These are phyloP conservation scores for Anser brachyrhynchus DNA, from an alignment of 2,113 vertebrate genomes.

Conservation along the genomic window DNA sequence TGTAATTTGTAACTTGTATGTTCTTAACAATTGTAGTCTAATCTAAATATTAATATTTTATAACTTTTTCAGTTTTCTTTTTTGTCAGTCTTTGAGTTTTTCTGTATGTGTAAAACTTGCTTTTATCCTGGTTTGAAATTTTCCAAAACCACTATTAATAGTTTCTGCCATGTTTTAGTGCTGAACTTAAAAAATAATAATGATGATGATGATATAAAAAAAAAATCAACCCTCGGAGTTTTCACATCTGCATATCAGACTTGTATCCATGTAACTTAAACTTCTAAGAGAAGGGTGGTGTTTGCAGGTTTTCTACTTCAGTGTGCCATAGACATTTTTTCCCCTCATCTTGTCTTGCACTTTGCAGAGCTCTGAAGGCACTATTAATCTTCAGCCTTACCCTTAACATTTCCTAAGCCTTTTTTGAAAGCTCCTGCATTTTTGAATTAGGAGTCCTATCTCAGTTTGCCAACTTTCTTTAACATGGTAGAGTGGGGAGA, in stretches of 20 bases:
- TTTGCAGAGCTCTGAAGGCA: neutral
- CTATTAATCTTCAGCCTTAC: neutral
- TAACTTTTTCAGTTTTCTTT: neutral
- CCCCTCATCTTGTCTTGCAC: neutral
- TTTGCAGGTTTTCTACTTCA: neutral
- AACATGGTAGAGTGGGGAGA: neutral
- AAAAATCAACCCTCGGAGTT: neutral
- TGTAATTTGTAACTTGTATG: neutral
- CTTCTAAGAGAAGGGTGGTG: neutral
- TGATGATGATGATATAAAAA: neutral
- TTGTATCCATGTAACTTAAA: neutral
- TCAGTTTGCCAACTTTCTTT: neutral
- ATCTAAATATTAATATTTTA: neutral
- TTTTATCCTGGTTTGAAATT: neutral
- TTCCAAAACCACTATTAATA: neutral
- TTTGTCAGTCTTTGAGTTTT: neutral
- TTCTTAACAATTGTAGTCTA: neutral
- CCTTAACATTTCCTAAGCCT: neutral
- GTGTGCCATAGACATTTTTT: neutral
- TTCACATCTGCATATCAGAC: neutral
- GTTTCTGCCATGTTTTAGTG: neutral
- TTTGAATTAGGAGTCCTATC: neutral
- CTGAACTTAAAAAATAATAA: neutral
- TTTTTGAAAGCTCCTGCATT: neutral
- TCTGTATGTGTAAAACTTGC: neutral